Base-by-base conservation (phyloP, 92 coral and sea anemone genomes). In the Heliopora coerulea region DNA sequence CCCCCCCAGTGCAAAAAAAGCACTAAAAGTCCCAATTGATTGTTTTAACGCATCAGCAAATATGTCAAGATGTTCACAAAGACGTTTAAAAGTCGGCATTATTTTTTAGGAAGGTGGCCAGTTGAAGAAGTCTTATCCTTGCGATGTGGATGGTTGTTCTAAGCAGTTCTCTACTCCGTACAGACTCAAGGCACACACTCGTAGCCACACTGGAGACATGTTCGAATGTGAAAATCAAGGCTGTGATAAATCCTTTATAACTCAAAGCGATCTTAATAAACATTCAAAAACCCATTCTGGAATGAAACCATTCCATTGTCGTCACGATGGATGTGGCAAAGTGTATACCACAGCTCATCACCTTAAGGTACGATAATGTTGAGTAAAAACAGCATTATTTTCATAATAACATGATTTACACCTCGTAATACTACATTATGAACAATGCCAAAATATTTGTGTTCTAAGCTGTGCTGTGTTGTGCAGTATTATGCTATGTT, bases 311-410 rank as follows among this genome's bases (percentile, higher is more conserved):
- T 93, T 85, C 54, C 79, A 96, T 41, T 90, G 99, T 59, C 82
- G 85, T 8, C 96, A 89, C 68, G 93, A 88, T 37, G 92, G 89
- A 31, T 95, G 99, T 78, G 99, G 96, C 1, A 86, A 90, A 41
- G 99, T 87, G 13, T 95, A 95, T 73, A 95, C 99, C 34, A 95
- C 99, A 10, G 99, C 99, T 5, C 99, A 95, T 49, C 99, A 95
- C 73, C 89, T 95, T 13, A 95, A 95, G 99, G 99, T 95, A 61
- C n/a, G 12, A 6, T 2, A 46, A 46, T 15, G n/a, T n/a, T n/a
- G n/a, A n/a, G n/a, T n/a, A n/a, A n/a, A n/a, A n/a, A n/a, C n/a
- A n/a, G n/a, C n/a, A n/a, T n/a, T n/a, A n/a, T n/a, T n/a, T n/a
- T n/a, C n/a, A n/a, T n/a, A n/a, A n/a, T n/a, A n/a, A n/a, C n/a